Conservation (phyloP, 2,113 vertebrate genomes). For the Aythya baeri region DNA sequence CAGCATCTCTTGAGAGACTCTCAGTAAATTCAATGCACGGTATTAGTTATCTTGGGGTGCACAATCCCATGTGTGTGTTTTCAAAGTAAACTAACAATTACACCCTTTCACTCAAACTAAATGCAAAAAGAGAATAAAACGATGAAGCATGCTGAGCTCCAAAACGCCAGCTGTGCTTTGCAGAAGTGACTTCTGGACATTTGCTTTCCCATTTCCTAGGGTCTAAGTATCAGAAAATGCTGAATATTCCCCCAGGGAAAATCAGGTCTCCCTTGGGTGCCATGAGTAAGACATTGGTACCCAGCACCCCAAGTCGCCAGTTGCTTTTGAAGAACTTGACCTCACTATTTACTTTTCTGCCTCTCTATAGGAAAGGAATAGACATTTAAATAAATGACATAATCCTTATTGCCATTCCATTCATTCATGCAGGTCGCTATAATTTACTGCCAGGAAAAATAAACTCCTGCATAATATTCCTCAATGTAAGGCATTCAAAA, state of each 20-base stretch:
- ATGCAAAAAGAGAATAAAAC: neutral
- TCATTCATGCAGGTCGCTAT: slow-evolving; percentile 62
- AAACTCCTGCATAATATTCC: slow-evolving; percentile 59
- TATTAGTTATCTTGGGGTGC: neutral
- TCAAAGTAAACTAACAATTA: neutral
- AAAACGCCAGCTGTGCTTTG: neutral
- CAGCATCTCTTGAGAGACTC: neutral
- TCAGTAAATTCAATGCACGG: neutral
- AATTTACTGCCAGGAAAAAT: slow-evolving; percentile 70
- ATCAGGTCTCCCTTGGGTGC: neutral
- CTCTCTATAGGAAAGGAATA: slow-evolving; percentile 55
- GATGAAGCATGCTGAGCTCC: accelerated
- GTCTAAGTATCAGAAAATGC: neutral
- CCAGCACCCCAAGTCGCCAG: neutral
- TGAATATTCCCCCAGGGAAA: neutral
- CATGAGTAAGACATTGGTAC: neutral
- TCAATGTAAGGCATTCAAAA: slow-evolving; percentile 60
- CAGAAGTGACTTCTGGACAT: neutral
- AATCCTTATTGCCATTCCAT: slow-evolving; percentile 65
- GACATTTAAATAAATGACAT: slow-evolving; percentile 72
- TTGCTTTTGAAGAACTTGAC: neutral
- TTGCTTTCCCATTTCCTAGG: neutral
- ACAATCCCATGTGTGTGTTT: neutral
- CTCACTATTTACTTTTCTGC: slow-evolving; percentile 57
- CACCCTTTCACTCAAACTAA: neutral